Percentiles rank a stretch among this genome's conserved stretches.
Conservation (phyloP, 2,888 invertebrate species). For the Empis stercorea region DNA sequence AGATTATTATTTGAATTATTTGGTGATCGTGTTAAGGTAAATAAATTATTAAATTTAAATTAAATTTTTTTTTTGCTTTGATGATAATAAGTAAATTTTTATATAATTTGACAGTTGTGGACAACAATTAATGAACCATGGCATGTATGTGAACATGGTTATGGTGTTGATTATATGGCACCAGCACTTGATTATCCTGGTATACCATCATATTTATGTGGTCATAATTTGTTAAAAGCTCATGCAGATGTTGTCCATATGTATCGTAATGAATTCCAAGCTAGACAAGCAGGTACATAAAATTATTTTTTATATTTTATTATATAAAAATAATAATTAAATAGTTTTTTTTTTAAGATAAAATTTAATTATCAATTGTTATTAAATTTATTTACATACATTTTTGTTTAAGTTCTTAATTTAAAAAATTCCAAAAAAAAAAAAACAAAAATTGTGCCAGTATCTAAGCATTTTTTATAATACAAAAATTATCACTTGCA, state of each 20-base stretch:
- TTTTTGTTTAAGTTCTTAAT: too few species aligned
- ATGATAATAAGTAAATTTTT: too few species aligned
- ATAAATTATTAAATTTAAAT: neutral
- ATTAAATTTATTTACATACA: too few species aligned
- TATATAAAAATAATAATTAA: too few species aligned
- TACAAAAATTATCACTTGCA: too few species aligned
- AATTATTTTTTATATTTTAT: constrained; percentile 13
- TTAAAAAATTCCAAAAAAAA: too few species aligned
- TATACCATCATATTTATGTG: constrained; percentile 52
- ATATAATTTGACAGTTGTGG: constrained; percentile 42
- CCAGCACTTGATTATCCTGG: constrained; percentile 47
- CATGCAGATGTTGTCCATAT: constrained; percentile 58
- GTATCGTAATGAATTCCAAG: constrained; percentile 46
- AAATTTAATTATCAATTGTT: too few species aligned
- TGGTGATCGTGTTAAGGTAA: constrained; percentile 45
- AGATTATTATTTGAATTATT: constrained; percentile 46
- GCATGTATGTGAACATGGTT: constrained; percentile 36
- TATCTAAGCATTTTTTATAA: too few species aligned
- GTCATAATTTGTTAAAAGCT: constrained; percentile 58
- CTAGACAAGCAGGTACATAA: constrained; percentile 40
- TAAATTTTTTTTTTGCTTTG: constrained; percentile 3
- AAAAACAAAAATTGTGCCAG: too few species aligned
- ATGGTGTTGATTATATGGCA: constrained; percentile 45
- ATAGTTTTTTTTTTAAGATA: too few species aligned
- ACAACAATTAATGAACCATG: constrained; percentile 66